These are phyloP conservation scores for Neodon shergylaensis DNA, from an alignment of 2,113 vertebrate genomes.

Conservation along the genomic window DNA sequence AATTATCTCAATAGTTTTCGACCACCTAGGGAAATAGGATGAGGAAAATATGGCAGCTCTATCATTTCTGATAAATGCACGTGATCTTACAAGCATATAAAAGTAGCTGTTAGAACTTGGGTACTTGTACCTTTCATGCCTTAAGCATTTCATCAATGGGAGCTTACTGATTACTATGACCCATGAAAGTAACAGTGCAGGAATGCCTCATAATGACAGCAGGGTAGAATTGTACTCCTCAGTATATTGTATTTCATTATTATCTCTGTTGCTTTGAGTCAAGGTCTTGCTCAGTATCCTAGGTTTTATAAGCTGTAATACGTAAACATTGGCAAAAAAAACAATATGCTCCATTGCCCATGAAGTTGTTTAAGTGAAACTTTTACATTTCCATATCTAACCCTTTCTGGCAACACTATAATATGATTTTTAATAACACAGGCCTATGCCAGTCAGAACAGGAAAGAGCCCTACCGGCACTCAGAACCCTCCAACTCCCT, in stretches of 20 bases:
- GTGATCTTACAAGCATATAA: not conserved
- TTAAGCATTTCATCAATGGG: conserved; percentile 23
- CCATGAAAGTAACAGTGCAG: not conserved
- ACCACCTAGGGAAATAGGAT: not conserved
- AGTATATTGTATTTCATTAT: not conserved
- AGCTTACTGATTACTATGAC: not conserved
- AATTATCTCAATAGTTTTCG: too few relatives aligned
- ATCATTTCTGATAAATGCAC: not conserved
- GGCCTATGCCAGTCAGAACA: not conserved
- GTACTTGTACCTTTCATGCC: not conserved
- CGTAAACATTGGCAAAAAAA: not conserved
- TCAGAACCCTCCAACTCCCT: not conserved
- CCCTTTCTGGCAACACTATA: not conserved
- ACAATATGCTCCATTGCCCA: not conserved
- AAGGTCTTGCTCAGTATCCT: not conserved
- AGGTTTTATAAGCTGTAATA: not conserved
- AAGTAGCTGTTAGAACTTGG: not conserved
- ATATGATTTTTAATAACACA: conserved; percentile 10
- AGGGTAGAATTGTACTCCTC: not conserved
- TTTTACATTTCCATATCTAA: not conserved
- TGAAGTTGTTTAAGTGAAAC: conserved; percentile 15
- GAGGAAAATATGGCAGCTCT: not conserved
- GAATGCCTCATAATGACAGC: not conserved
- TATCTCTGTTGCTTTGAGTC: not conserved
- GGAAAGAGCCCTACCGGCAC: not conserved